These are phyloP conservation scores for Strix uralensis DNA, from an alignment of 2,113 vertebrate genomes.

Conservation along the genomic window DNA sequence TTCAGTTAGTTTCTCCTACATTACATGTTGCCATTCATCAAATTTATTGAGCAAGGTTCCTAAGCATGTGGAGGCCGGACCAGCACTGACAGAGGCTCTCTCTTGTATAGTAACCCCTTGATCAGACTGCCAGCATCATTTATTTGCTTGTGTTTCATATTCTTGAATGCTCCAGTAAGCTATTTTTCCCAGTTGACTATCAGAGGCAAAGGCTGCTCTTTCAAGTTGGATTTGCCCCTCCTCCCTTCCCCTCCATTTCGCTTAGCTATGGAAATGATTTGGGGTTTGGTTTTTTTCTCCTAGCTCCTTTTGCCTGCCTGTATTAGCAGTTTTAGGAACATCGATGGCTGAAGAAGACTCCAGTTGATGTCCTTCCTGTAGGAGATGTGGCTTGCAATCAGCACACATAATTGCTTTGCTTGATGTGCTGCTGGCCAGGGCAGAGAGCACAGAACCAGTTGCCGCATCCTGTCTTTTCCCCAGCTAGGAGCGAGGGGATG, in stretches of 20 bases:
- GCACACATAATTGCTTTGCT: not conserved
- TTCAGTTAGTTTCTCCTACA: not conserved
- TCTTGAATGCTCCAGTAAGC: not conserved
- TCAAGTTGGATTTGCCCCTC: constrained; percentile 18
- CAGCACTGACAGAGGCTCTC: not conserved
- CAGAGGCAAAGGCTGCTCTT: constrained; percentile 17
- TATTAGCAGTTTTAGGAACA: not conserved
- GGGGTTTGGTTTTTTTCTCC: not conserved
- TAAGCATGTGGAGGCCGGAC: not conserved
- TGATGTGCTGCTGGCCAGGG: not conserved
- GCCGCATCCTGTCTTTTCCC: not conserved
- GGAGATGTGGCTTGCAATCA: not conserved
- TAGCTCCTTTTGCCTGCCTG: not conserved
- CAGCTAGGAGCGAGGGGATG: not conserved
- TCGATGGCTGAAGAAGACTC: not conserved
- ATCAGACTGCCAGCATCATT: constrained; percentile 16
- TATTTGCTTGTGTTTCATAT: constrained; percentile 22
- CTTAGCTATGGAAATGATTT: not conserved
- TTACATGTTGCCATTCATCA: not conserved
- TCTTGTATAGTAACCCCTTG: not conserved
- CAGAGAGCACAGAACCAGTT: not conserved
- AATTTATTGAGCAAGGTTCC: not conserved
- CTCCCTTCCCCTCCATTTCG: not conserved
- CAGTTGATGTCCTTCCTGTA: not conserved
- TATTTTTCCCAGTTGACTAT: constrained; percentile 10